Percentiles rank a stretch among this genome's conserved stretches.
These are phyloP conservation scores for Macquaria australasica DNA, from an alignment of 2,113 vertebrate species.

Conservation along the genomic window DNA sequence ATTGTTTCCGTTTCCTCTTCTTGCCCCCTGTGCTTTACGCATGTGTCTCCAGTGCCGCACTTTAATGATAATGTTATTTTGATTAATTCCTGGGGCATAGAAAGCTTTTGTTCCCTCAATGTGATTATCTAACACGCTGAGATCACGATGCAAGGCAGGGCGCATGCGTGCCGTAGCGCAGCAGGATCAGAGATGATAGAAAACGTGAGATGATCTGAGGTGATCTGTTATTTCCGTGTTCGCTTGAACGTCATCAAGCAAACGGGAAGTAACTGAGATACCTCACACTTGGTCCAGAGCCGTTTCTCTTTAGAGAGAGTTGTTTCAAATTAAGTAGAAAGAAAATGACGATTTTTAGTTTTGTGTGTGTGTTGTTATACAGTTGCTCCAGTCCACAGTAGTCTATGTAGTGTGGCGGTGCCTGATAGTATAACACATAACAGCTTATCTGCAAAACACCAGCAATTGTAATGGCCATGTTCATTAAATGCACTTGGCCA, in stretches of 20 bases:
- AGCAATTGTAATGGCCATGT: neutral
- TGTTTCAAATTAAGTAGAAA: neutral
- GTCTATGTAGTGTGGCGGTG: neutral
- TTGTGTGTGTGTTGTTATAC: neutral
- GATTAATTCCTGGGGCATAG: neutral
- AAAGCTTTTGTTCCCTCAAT: neutral
- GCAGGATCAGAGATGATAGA: slow-evolving; percentile 25
- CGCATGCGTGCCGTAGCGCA: slow-evolving; percentile 49
- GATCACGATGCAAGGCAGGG: neutral
- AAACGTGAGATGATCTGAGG: rapidly evolving
- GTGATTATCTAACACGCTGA: slow-evolving; percentile 5
- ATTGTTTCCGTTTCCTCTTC: slow-evolving; percentile 69
- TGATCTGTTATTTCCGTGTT: neutral
- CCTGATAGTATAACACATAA: neutral
- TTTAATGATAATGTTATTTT: neutral
- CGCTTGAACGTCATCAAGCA: neutral
- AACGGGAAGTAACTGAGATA: neutral
- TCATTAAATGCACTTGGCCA: neutral
- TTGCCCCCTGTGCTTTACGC: neutral
- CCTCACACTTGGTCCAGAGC: neutral
- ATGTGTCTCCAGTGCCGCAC: neutral
- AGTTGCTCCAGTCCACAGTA: neutral
- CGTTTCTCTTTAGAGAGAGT: neutral
- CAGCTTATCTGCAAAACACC: neutral
- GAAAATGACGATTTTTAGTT: neutral